These are phyloP conservation scores for Pinctada fucata DNA, from an alignment of 2,888 invertebrate genomes.

Conservation along the genomic window DNA sequence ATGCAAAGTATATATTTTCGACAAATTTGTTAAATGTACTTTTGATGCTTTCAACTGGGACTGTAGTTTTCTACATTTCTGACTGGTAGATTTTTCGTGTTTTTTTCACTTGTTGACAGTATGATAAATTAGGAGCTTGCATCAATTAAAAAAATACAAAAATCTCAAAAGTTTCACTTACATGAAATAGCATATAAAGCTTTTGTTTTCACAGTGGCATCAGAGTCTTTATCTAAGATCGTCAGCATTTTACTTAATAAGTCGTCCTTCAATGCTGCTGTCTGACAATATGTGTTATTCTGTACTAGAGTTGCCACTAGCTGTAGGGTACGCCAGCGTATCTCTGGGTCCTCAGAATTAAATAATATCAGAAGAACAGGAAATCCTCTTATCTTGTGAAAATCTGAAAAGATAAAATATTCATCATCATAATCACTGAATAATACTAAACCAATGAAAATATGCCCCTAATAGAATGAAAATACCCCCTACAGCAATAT, in stretches of 20 bases:
- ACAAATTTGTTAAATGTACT: no score
- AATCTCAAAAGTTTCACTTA: slow-evolving; percentile 76
- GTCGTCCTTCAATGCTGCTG: slow-evolving; percentile 82
- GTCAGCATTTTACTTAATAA: slow-evolving; percentile 82
- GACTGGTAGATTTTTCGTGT: no score
- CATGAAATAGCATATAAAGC: slow-evolving; percentile 89
- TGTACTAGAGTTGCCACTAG: slow-evolving; percentile 89
- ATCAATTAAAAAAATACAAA: no score
- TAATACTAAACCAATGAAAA: no score
- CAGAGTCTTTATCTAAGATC: slow-evolving; percentile 81
- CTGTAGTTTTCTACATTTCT: no score
- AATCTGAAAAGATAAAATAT: slow-evolving; percentile 80
- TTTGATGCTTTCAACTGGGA: no score
- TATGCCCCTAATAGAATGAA: no score
- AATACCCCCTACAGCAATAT: no score
- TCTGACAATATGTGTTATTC: slow-evolving; percentile 91
- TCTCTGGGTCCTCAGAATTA: slow-evolving; percentile 81
- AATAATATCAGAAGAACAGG: slow-evolving; percentile 84
- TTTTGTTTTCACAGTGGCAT: slow-evolving; percentile 82
- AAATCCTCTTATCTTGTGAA: slow-evolving; percentile 90
- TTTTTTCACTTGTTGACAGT: no score
- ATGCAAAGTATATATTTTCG: no score
- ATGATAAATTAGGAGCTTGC: no score
- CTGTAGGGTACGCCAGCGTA: slow-evolving; percentile 83
- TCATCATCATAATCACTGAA: no score